phyloP scores from a whole-genome alignment of 2,888 invertebrate species.

The Boloria selene region DNA sequence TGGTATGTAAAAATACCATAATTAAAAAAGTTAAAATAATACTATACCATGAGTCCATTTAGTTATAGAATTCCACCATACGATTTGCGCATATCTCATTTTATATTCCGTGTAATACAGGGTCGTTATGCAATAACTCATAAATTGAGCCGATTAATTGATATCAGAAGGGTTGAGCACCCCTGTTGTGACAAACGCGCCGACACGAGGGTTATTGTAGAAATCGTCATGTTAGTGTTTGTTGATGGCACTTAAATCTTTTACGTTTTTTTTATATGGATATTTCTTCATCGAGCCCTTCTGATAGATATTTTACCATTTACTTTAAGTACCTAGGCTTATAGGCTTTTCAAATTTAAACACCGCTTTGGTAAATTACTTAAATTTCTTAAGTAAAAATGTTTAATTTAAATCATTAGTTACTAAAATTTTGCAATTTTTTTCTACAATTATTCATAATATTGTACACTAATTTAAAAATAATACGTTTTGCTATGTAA shows the following conservation, averaged over 20 bases:
- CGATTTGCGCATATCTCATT: slow-evolving; percentile 55
- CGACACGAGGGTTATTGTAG: slow-evolving; percentile 49
- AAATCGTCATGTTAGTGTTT: slow-evolving; percentile 29
- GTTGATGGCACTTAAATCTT: slow-evolving; percentile 6
- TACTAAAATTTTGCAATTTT: too few species aligned
- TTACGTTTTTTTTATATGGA: neutral
- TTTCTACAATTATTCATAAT: too few species aligned
- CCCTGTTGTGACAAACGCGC: slow-evolving; percentile 69
- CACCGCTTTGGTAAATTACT: too few species aligned
- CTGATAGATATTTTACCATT: too few species aligned
- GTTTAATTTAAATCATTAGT: too few species aligned
- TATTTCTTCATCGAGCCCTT: too few species aligned
- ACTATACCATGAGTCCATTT: neutral
- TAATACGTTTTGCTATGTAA: too few species aligned
- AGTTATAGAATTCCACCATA: slow-evolving; percentile 19
- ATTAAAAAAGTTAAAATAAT: neutral
- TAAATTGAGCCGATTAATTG: slow-evolving; percentile 80
- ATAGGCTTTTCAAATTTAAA: too few species aligned
- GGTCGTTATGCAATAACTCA: slow-evolving; percentile 72
- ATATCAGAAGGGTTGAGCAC: slow-evolving; percentile 71
- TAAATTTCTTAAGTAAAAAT: too few species aligned
- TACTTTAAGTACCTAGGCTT: too few species aligned
- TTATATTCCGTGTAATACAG: slow-evolving; percentile 67
- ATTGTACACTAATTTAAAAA: too few species aligned
- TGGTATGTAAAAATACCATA: too few species aligned